These are phyloP conservation scores for Caerostris darwini DNA, from an alignment of 1,140 invertebrate species.

Conservation along the genomic window DNA sequence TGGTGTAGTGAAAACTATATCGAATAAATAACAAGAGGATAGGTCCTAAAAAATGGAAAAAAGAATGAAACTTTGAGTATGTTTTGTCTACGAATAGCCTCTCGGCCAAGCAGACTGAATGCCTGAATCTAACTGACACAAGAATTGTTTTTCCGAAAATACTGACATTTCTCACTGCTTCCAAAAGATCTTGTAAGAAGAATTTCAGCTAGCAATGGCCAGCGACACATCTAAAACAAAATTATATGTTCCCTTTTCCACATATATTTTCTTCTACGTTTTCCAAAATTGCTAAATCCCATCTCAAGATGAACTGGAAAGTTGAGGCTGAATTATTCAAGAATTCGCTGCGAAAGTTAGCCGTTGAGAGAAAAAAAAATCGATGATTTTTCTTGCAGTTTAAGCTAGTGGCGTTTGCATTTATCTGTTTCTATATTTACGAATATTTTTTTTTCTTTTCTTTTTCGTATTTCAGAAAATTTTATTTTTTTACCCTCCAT, in stretches of 20 bases:
- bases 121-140: too few relatives aligned
- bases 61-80: too few relatives aligned
- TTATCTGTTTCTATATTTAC: constrained; percentile 53
- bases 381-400: constrained; percentile 14
- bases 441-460: constrained; percentile 33
- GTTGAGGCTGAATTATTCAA: constrained; percentile 65
- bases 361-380: constrained; percentile 6
- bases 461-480: background rate
- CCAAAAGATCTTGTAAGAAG: too few relatives aligned
- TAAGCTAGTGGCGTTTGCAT: background rate
- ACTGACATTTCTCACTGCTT: too few relatives aligned
- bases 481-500: background rate
- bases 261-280: background rate
- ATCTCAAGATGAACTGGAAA: constrained; percentile 51
- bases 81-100: too few relatives aligned
- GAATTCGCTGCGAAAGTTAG: constrained; percentile 53
- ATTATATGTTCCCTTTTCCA: background rate
- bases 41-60: too few relatives aligned
- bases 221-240: background rate
- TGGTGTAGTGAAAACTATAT: too few relatives aligned
- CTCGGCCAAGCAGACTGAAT: too few relatives aligned
- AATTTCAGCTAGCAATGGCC: background rate
- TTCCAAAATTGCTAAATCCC: constrained; percentile 55
- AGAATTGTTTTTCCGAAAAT: too few relatives aligned
- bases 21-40: too few relatives aligned